Conservation (phyloP, 92 coral and sea anemone species). For the Epizoanthus scotinus region DNA sequence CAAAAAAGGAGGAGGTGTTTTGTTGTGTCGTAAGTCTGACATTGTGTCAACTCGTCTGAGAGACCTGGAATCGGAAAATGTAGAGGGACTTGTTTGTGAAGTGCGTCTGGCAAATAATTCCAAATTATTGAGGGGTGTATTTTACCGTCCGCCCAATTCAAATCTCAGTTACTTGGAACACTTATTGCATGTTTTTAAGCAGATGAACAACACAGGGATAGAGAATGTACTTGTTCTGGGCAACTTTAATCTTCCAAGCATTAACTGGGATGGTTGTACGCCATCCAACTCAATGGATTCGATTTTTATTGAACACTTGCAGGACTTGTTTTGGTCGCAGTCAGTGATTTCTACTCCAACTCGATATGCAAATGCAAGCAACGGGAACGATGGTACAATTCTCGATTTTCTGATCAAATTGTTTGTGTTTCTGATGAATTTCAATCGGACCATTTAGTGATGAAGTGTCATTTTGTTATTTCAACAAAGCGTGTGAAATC, state of each 20-base stretch:
- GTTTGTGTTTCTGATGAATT: constrained; percentile 16
- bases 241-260: constrained; percentile 41
- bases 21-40: constrained; percentile 1
- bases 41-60: constrained; percentile 18
- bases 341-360: constrained; percentile 5
- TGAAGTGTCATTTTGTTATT: constrained; percentile 14
- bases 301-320: too few species aligned
- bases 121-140: constrained; percentile 26
- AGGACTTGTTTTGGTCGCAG: constrained; percentile 27
- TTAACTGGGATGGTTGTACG: too few species aligned
- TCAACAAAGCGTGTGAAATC: constrained; percentile 15
- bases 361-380: constrained; percentile 12
- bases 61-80: constrained; percentile 23
- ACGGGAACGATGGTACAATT: background rate
- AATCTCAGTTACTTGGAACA: background rate
- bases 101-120: background rate
- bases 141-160: constrained; percentile 37
- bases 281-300: too few species aligned
- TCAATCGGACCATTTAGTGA: constrained; percentile 19
- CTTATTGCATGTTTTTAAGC: constrained; percentile 6
- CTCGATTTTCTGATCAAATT: constrained; percentile 26
- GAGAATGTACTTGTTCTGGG: constrained; percentile 19
- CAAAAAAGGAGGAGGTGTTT: background rate
- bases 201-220: constrained; percentile 26
- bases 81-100: constrained; percentile 36